Evolutionary conservation across 2,113 vertebrate genomes (phyloP).

Genomic region (Larimichthys polyactis): DNA sequence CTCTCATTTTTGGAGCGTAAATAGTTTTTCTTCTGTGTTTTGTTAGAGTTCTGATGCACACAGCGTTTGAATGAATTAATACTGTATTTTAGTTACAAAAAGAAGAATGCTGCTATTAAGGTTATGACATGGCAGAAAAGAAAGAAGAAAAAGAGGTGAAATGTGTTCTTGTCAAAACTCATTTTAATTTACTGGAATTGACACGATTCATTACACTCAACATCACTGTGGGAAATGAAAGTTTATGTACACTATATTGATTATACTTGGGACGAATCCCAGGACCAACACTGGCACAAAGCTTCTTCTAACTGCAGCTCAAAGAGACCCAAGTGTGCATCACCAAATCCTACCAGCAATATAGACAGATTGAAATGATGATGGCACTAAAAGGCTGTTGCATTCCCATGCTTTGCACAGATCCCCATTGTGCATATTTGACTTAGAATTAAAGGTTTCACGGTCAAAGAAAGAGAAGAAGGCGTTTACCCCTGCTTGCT

Average conservation of each 20-base stretch:
- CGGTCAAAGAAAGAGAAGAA: not conserved
- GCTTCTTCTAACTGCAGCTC: conserved; percentile 2
- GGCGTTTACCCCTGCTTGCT: not conserved
- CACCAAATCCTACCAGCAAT: not conserved
- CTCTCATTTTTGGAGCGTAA: not conserved
- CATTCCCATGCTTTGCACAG: not conserved
- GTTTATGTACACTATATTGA: conserved; percentile 29
- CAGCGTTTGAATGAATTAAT: not conserved
- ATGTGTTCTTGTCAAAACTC: conserved; percentile 4
- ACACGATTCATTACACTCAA: not conserved
- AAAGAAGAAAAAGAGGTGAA: not conserved
- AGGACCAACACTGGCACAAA: not conserved
- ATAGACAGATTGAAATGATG: not conserved
- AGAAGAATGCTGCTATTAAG: not conserved
- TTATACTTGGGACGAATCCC: conserved; percentile 11
- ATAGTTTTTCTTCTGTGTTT: not conserved
- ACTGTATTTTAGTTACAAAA: not conserved
- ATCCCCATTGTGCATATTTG: not conserved
- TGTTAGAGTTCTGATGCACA: not conserved
- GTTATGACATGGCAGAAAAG: not conserved
- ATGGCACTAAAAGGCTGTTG: not conserved
- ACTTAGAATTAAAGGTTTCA: not conserved
- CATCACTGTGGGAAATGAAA: conserved; percentile 30
- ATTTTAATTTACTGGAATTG: conserved; percentile 16
- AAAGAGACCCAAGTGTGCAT: not conserved